Evolutionary conservation across 2,888 invertebrate genomes (phyloP).

Genomic region (Melipona bicolor): DNA sequence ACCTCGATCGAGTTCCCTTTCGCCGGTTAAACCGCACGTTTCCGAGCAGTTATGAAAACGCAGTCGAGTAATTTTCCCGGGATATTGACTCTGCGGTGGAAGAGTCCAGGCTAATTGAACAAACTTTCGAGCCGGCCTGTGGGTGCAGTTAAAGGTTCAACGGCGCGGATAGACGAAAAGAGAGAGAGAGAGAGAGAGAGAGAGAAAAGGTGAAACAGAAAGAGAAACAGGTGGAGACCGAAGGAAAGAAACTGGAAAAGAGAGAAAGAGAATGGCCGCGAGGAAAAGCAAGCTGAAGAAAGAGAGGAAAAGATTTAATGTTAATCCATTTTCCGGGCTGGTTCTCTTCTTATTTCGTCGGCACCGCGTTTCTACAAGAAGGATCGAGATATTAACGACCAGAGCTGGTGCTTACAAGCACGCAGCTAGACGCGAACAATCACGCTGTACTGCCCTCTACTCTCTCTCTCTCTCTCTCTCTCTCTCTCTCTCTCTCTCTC

Average conservation of each 20-base stretch:
- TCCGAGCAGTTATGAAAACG: constrained; percentile 68
- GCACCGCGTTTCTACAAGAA: constrained; percentile 33
- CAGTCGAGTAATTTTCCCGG: constrained; percentile 76
- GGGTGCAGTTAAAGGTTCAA: constrained; percentile 68
- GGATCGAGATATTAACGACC: constrained; percentile 57
- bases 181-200: constrained; percentile 17
- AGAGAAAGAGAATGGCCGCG: not conserved
- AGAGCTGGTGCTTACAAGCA: constrained; percentile 43
- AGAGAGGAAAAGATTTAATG: constrained; percentile 71
- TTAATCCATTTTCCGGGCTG: constrained; percentile 76
- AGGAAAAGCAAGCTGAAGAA: constrained; percentile 18
- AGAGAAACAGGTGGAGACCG: not conserved
- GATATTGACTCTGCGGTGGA: constrained; percentile 76
- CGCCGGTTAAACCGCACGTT: constrained; percentile 45
- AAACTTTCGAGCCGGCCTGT: constrained; percentile 73
- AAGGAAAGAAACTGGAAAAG: constrained; percentile 1
- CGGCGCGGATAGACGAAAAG: constrained; percentile 5
- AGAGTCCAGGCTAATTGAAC: constrained; percentile 78
- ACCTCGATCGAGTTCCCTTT: constrained; percentile 28
- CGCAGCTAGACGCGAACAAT: not conserved
- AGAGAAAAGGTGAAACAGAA: not conserved
- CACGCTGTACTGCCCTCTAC: not conserved
- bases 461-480: constrained; percentile 3
- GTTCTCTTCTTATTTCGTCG: constrained; percentile 43
- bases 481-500: not conserved